These are phyloP conservation scores for Dryobates pubescens DNA, from an alignment of 2,797 vertebrate species.

Conservation along the genomic window DNA sequence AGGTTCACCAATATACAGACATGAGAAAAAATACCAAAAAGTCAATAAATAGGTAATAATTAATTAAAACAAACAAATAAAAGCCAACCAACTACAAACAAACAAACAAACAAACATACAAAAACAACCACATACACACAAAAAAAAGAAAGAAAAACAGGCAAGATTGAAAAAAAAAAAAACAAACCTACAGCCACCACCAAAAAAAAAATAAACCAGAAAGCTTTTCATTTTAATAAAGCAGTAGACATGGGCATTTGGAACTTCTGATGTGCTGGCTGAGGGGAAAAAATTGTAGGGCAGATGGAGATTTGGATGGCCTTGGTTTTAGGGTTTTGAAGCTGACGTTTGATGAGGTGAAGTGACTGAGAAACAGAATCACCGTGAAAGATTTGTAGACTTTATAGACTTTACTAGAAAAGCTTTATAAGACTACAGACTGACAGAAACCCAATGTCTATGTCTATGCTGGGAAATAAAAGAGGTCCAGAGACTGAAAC, in stretches of 20 bases:
- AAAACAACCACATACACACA: neutral
- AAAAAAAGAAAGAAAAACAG: no score
- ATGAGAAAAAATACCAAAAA: neutral
- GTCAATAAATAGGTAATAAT: neutral
- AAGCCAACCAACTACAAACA: no score
- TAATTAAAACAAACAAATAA: neutral
- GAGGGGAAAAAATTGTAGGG: neutral
- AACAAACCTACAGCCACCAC: no score
- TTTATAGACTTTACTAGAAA: conserved; percentile 10
- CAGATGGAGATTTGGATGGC: neutral
- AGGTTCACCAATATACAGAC: neutral
- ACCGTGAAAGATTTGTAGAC: neutral
- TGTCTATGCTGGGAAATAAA: conserved; percentile 26
- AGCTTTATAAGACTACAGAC: neutral
- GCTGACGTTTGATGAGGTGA: neutral
- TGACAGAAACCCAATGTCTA: neutral
- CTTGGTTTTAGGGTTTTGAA: neutral
- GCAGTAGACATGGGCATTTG: neutral
- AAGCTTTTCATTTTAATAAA: neutral
- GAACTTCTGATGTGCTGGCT: neutral
- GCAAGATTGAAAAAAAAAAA: no score
- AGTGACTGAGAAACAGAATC: conserved; percentile 9
- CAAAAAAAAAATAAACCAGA: neutral
- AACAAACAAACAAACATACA: no score
- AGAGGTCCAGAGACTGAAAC: neutral